Evolutionary conservation across 2,113 vertebrate species (phyloP).

Genomic region (Corvus hawaiiensis): DNA sequence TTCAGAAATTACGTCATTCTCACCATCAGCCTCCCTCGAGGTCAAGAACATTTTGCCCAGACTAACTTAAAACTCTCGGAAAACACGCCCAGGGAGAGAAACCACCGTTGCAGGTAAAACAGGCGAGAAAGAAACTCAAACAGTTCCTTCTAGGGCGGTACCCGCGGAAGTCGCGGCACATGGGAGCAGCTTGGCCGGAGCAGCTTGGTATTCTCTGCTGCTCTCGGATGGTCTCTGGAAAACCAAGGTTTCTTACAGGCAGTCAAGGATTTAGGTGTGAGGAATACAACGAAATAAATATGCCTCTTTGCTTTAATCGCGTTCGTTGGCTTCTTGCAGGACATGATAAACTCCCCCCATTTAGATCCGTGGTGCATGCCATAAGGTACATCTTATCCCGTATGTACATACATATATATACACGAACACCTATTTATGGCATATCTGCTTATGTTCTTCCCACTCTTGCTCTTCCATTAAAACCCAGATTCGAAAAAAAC

Average conservation of each 20-base stretch:
- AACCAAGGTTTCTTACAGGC: background rate
- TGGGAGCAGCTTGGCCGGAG: background rate
- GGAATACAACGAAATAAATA: background rate
- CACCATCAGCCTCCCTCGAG: background rate
- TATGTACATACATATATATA: background rate
- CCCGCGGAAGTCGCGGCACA: background rate
- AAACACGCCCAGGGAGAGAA: background rate
- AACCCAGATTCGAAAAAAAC: background rate
- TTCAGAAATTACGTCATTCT: background rate
- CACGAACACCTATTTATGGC: background rate
- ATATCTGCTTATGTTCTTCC: background rate
- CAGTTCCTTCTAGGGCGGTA: background rate
- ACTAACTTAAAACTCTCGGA: background rate
- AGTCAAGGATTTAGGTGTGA: background rate
- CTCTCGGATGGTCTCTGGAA: background rate
- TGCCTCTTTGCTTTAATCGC: background rate
- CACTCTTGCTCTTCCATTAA: background rate
- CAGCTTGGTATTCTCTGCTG: background rate
- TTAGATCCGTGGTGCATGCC: background rate
- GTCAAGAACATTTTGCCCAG: background rate
- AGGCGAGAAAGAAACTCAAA: background rate
- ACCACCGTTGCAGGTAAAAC: background rate
- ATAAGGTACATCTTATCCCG: background rate
- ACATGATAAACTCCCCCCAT: accelerated
- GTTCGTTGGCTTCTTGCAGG: accelerated